Percentiles rank a stretch among this genome's conserved stretches.
Evolutionary conservation across 2,888 invertebrate genomes (phyloP).

Genomic region (Drosophila kanekoi): DNA sequence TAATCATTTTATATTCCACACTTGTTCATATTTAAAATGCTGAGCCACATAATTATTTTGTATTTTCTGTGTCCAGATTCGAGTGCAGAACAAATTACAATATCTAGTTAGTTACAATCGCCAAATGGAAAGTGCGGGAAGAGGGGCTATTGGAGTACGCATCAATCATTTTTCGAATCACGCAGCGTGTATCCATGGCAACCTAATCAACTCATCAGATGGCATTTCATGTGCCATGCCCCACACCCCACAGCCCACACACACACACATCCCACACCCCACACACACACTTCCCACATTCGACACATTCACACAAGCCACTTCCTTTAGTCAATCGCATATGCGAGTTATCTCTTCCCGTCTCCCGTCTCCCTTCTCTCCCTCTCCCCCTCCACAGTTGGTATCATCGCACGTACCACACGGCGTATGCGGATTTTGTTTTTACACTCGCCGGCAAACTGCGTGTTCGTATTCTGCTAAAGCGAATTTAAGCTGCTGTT

Average conservation of each 20-base stretch:
- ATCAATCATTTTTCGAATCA: slow-evolving; percentile 28
- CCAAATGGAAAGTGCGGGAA: background rate
- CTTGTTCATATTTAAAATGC: background rate
- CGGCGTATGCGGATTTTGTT: slow-evolving; percentile 50
- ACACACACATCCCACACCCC: too few relatives aligned
- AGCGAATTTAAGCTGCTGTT: slow-evolving; percentile 53
- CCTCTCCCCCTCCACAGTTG: background rate
- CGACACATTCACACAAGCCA: slow-evolving; percentile 1
- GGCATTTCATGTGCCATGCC: slow-evolving; percentile 7
- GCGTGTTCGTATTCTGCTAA: slow-evolving; percentile 18
- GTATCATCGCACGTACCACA: slow-evolving; percentile 46
- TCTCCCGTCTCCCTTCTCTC: background rate
- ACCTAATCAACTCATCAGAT: slow-evolving; percentile 47
- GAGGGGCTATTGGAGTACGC: slow-evolving; percentile 1
- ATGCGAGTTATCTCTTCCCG: background rate
- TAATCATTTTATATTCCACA: background rate
- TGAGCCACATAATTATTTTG: background rate
- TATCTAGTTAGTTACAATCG: slow-evolving; percentile 6
- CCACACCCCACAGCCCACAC: slow-evolving; percentile 4
- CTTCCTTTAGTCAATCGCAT: slow-evolving; percentile 9
- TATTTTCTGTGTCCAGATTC: background rate
- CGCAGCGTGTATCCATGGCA: slow-evolving; percentile 36
- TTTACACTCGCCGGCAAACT: slow-evolving; percentile 26
- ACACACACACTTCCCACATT: too few relatives aligned
- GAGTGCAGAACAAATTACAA: background rate